Evolutionary conservation across 2,797 vertebrate genomes (phyloP).

Genomic region (Falco rusticolus): DNA sequence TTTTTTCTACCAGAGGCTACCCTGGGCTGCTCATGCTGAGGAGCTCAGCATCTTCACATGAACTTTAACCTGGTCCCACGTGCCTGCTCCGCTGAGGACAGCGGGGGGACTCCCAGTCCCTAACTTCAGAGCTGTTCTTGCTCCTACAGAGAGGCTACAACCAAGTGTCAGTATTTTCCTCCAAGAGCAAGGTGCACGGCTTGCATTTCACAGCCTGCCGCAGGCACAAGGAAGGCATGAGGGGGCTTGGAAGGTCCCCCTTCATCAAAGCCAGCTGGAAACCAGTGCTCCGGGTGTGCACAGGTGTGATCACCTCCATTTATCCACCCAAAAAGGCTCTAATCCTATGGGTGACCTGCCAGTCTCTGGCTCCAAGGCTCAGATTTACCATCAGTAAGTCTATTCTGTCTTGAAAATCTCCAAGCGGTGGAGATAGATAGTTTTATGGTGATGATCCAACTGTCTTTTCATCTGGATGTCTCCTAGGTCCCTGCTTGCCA

Average conservation of each 20-base stretch:
- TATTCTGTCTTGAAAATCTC: not conserved
- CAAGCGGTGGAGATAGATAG: rapidly evolving
- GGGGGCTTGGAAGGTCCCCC: not conserved
- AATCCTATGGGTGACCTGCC: not conserved
- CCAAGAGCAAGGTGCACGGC: not conserved
- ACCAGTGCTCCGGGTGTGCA: not conserved
- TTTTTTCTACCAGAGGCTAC: not conserved
- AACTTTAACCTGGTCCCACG: too few species aligned
- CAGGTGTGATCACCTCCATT: not conserved
- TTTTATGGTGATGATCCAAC: not conserved
- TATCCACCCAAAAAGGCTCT: not conserved
- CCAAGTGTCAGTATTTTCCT: not conserved
- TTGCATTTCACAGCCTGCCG: too few species aligned
- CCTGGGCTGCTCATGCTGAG: not conserved
- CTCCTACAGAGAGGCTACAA: not conserved
- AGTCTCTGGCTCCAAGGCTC: not conserved
- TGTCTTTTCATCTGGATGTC: not conserved
- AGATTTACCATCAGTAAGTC: too few species aligned
- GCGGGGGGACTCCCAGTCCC: not conserved
- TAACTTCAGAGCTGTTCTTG: not conserved
- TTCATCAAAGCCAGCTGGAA: not conserved
- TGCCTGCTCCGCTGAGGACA: not conserved
- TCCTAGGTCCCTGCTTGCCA: not conserved
- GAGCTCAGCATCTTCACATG: not conserved
- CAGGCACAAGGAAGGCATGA: rapidly evolving